These are phyloP conservation scores for Eupithecia vulgata DNA, from an alignment of 2,888 invertebrate genomes.

Conservation along the genomic window DNA sequence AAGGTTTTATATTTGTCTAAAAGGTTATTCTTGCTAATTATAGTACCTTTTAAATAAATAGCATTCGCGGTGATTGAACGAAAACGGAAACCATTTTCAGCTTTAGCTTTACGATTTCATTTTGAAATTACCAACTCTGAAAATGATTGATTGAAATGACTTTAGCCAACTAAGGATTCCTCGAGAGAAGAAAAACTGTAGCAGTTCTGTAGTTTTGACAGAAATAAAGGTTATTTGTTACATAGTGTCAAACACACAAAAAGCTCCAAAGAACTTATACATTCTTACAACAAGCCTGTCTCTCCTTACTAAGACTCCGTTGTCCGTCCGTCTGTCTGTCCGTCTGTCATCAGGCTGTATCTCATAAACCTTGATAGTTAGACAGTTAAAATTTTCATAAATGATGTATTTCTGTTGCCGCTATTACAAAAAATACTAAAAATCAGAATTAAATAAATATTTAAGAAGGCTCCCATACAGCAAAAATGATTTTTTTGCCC, in stretches of 20 bases:
- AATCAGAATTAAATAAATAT: no score
- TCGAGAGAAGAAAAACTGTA: neutral
- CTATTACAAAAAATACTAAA: no score
- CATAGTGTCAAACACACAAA: neutral
- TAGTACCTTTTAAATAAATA: neutral
- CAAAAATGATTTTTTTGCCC: no score
- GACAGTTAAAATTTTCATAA: no score
- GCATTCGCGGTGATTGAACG: conserved; percentile 1
- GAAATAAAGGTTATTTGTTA: neutral
- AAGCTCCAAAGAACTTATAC: neutral
- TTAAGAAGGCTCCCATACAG: no score
- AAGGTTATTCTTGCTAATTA: neutral
- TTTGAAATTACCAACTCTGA: neutral
- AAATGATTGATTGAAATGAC: neutral
- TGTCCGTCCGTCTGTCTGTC: no score
- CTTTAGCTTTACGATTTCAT: neutral
- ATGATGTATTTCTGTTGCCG: no score
- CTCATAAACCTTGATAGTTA: no score
- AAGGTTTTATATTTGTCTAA: neutral
- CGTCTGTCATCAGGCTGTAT: no score
- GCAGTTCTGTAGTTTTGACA: neutral
- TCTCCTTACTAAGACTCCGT: no score
- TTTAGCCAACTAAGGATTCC: neutral
- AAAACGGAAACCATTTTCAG: neutral
- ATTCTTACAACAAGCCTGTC: neutral